These are phyloP conservation scores for Prosopocoilus inquinatus DNA, from an alignment of 2,888 invertebrate species.

Conservation along the genomic window DNA sequence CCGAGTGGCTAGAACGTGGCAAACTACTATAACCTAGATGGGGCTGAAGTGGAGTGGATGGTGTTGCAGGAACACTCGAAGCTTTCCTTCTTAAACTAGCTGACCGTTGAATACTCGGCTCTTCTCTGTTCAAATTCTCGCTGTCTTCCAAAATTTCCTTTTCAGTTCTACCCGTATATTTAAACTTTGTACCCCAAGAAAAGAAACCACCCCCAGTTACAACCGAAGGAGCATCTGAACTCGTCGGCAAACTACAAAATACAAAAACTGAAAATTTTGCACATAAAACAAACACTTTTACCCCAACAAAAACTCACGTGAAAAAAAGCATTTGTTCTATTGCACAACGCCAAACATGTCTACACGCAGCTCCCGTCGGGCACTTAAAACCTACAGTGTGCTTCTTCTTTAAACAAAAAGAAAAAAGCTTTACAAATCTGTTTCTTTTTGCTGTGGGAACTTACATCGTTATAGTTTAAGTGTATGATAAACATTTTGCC, in stretches of 20 bases:
- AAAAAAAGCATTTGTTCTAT: constrained; percentile 98
- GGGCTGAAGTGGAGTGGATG: constrained; percentile 76
- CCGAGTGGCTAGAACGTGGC: constrained; percentile 81
- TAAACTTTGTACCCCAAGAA: constrained; percentile 92
- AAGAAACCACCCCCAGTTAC: constrained; percentile 89
- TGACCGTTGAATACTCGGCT: constrained; percentile 53
- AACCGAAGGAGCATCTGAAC: constrained; percentile 78
- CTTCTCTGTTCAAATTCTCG: constrained; percentile 63
- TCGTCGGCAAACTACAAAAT: constrained; percentile 71
- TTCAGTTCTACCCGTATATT: constrained; percentile 89
- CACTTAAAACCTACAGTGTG: constrained; percentile 96
- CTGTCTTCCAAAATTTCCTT: constrained; percentile 84
- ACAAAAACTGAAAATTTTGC: neutral
- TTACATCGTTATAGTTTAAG: constrained; percentile 87
- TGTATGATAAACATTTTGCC: constrained; percentile 98
- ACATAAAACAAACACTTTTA: neutral
- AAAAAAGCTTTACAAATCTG: constrained; percentile 5
- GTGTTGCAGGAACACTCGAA: constrained; percentile 83
- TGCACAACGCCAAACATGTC: constrained; percentile 96
- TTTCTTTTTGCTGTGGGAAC: constrained; percentile 29
- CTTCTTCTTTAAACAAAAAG: constrained; percentile 69
- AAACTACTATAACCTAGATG: constrained; percentile 80
- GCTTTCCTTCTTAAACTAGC: constrained; percentile 70
- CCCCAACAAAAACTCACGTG: constrained; percentile 74
- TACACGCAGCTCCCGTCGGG: constrained; percentile 85